These are phyloP conservation scores for Steromphala cineraria DNA, from an alignment of 2,888 invertebrate species.

Conservation along the genomic window DNA sequence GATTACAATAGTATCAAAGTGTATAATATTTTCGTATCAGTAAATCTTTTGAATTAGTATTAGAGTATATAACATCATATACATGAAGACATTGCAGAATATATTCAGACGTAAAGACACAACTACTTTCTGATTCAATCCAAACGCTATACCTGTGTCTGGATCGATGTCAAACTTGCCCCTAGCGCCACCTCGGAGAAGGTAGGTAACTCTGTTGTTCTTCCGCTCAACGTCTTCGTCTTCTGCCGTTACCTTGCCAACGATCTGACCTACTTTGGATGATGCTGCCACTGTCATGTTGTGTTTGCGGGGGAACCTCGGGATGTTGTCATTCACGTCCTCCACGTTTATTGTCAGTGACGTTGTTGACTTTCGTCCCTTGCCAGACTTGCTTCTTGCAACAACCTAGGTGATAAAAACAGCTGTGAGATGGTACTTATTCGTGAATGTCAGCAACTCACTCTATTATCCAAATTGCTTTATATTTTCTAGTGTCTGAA, in stretches of 20 bases:
- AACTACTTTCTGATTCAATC: too few species aligned
- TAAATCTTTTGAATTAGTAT: too few species aligned
- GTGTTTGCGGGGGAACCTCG: background rate
- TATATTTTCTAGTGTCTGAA: too few species aligned
- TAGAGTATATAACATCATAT: too few species aligned
- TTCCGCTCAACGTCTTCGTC: conserved; percentile 16
- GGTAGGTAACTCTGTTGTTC: conserved; percentile 23
- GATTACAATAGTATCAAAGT: too few species aligned
- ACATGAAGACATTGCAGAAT: too few species aligned
- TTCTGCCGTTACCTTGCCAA: conserved; percentile 18
- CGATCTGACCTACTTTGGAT: conserved; percentile 14
- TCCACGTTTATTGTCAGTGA: background rate
- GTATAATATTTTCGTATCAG: too few species aligned
- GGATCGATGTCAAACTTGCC: conserved; percentile 26
- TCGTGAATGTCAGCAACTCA: too few species aligned
- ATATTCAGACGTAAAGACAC: too few species aligned
- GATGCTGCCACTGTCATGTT: conserved; percentile 1
- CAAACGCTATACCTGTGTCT: conserved; percentile 13
- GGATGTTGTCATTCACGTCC: conserved; percentile 24
- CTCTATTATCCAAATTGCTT: too few species aligned
- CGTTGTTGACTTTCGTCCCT: background rate
- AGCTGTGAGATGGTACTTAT: too few species aligned
- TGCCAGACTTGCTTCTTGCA: background rate
- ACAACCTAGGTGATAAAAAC: background rate
- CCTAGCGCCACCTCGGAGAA: conserved; percentile 16